Percentiles rank a stretch among this genome's conserved stretches.
These are phyloP conservation scores for Malurus cyaneus DNA, from an alignment of 2,113 vertebrate species.

Conservation along the genomic window DNA sequence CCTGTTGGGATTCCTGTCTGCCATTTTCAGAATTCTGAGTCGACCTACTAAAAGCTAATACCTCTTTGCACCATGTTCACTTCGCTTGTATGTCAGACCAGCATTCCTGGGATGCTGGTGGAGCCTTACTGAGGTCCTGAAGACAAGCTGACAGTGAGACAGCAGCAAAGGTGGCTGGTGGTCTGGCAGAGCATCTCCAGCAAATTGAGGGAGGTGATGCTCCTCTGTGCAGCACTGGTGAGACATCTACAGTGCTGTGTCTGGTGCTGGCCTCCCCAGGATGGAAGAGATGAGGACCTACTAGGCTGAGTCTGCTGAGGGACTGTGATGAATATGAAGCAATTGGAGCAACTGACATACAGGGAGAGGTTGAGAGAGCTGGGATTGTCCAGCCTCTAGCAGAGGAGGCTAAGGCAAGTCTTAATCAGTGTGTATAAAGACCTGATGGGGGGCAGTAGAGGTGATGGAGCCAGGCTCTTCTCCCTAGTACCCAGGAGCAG, in stretches of 20 bases:
- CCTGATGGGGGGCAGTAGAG: neutral
- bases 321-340: neutral
- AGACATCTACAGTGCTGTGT: neutral
- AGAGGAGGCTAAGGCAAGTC: neutral
- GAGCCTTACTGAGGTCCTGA: neutral
- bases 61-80: rapidly evolving
- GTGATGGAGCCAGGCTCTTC: neutral
- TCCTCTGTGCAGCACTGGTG: neutral
- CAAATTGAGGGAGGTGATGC: neutral
- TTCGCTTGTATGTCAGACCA: rapidly evolving
- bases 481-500: neutral
- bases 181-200: neutral
- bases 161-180: neutral
- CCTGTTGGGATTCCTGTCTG: neutral
- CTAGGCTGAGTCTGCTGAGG: neutral
- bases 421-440: neutral
- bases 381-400: neutral
- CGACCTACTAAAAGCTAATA: neutral
- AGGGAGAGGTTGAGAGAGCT: neutral
- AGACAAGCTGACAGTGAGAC: neutral
- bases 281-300: neutral
- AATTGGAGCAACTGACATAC: neutral
- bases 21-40: neutral
- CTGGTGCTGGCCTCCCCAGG: neutral
- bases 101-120: neutral